Evolutionary conservation across 2,113 vertebrate species (phyloP), one percentile per base, ranked within the genome.

Genomic region (Cebidichthys violaceus): DNA sequence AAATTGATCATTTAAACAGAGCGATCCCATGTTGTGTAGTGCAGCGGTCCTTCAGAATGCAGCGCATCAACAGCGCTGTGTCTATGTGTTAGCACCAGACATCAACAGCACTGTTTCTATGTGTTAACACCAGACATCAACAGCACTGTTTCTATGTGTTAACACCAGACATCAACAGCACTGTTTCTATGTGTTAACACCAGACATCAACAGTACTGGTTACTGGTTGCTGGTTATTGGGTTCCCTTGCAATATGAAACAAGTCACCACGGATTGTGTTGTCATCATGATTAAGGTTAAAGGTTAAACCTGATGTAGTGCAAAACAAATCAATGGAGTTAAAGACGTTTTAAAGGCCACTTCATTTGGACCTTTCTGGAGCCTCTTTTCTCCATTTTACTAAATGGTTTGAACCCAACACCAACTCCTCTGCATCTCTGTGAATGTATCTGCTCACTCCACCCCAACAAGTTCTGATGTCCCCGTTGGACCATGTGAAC

Each of bases 381-480:
- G 13, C 18, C 6, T 71, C 4, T 70, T n/a, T 55, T 11, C 17
- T 18, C 24, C 57, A 17, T 9, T 33, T 14, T n/a, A 10, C 59
- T 64, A 4, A 62, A 52, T 13, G 33, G 37, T 70, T 72, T 50
- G 33, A 64, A 71, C 68, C 8, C 39, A 79, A 57, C 70, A 67
- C n/a, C n/a, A 2, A 29, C 31, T 39, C 54, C 31, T 11, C 37
- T 18, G 62, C 8, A 11, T 61, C 20, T 67, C 70, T 74, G 61
- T 41, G 79, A 75, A 75, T 43, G 47, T 69, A 68, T 35, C 62
- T 31, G 50, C 7, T 11, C 35, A 14, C 27, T 45, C 41, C 27
- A 59, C 6, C 54, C 8, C 33, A 1, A 77, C 9, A 31, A 52
- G 14, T 14, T 55, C n/a, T 52, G 15, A 20, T 24, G 4, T 47